Conservation (phyloP, 2,888 invertebrate species). For the Octonoba sinensis region DNA sequence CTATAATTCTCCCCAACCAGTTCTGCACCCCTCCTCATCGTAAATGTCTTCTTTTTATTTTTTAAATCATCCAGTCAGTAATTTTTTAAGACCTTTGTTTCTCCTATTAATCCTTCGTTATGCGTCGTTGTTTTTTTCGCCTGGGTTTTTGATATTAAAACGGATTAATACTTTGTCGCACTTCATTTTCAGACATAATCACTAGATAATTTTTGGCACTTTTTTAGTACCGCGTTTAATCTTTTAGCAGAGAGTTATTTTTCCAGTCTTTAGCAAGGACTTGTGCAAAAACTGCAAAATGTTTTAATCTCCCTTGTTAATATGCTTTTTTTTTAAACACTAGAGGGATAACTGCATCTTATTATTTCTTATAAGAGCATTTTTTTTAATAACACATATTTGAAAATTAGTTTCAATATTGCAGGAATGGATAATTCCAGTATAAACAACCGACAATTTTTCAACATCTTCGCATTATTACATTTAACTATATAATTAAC, state of each 20-base stretch:
- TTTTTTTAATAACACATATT: conserved; percentile 7
- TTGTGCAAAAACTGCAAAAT: conserved; percentile 56
- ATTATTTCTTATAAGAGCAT: conserved; percentile 50
- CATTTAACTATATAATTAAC: not conserved
- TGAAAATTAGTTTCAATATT: conserved; percentile 44
- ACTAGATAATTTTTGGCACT: conserved; percentile 61
- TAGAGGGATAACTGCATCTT: conserved; percentile 42
- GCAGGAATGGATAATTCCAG: conserved; percentile 42
- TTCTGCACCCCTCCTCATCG: conserved; percentile 24
- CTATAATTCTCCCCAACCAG: conserved; percentile 39
- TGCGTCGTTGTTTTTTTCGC: conserved; percentile 42
- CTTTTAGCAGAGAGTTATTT: conserved; percentile 55
- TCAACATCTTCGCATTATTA: not conserved
- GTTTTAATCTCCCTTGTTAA: conserved; percentile 62
- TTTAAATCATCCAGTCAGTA: conserved; percentile 38
- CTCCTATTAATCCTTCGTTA: conserved; percentile 59
- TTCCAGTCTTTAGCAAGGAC: conserved; percentile 47
- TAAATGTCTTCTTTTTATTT: conserved; percentile 16
- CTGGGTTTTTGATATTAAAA: conserved; percentile 62
- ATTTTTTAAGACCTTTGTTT: conserved; percentile 61
- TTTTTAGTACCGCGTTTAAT: conserved; percentile 52
- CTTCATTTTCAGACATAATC: conserved; percentile 62
- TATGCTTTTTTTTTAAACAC: conserved; percentile 45
- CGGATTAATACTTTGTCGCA: conserved; percentile 59
- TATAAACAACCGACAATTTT: conserved; percentile 36